Evolutionary conservation across 2,113 vertebrate genomes (phyloP).

Genomic region (Aix galericulata): DNA sequence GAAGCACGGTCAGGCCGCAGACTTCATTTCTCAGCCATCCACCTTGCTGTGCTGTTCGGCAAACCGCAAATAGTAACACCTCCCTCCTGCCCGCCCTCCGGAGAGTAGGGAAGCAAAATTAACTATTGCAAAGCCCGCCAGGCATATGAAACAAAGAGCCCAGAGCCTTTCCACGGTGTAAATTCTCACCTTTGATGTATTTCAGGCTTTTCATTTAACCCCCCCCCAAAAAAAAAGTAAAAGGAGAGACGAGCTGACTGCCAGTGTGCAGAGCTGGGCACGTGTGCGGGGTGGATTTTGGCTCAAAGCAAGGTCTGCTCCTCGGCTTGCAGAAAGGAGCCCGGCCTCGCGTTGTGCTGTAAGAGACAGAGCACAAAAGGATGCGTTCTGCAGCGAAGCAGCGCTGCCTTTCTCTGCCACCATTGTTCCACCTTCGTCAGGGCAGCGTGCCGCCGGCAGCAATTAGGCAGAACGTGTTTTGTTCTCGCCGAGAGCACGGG

Average conservation of each 20-base stretch:
- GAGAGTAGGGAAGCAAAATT: neutral
- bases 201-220: neutral
- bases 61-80: conserved; percentile 56
- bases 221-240: neutral
- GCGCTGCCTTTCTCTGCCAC: neutral
- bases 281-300: neutral
- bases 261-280: accelerated
- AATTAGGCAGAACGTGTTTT: conserved; percentile 4
- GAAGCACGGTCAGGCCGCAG: conserved; percentile 16
- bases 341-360: neutral
- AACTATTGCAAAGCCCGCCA: neutral
- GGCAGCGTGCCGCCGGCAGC: neutral
- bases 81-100: neutral
- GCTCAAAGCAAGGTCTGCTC: neutral
- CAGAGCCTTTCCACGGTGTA: neutral
- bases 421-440: neutral
- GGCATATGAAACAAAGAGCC: neutral
- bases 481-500: neutral
- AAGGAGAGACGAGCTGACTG: neutral
- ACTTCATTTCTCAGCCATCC: conserved; percentile 48
- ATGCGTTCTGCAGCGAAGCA: neutral
- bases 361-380: neutral
- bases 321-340: neutral
- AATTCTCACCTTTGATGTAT: neutral
- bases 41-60: neutral